Conservation (phyloP, 2,888 invertebrate species). For the Idaea biselata region DNA sequence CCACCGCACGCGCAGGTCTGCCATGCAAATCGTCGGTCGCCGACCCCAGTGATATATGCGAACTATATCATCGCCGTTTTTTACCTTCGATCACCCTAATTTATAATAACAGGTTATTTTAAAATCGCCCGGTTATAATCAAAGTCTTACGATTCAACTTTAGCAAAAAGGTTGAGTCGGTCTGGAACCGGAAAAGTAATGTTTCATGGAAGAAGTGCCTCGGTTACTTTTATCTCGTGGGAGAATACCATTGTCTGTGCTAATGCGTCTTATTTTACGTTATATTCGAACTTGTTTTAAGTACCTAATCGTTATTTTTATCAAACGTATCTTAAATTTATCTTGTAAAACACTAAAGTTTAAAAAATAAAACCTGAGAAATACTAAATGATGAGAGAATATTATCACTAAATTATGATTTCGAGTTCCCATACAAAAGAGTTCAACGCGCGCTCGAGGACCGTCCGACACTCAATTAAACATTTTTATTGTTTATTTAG, state of each 20-base stretch:
- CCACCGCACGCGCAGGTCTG: slow-evolving; percentile 47
- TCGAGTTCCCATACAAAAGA: slow-evolving; percentile 38
- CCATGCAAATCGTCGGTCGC: slow-evolving; percentile 63
- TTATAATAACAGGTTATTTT: slow-evolving; percentile 20
- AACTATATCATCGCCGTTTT: slow-evolving; percentile 33
- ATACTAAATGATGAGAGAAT: neutral
- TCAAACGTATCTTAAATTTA: neutral
- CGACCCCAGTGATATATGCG: slow-evolving; percentile 52
- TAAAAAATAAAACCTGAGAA: neutral
- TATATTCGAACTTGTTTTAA: neutral
- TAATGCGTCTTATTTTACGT: neutral
- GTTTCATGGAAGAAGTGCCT: neutral
- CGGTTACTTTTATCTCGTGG: neutral
- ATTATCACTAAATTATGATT: neutral
- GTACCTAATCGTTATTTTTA: neutral
- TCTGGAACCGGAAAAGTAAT: neutral
- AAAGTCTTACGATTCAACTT: neutral
- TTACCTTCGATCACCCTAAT: slow-evolving; percentile 28
- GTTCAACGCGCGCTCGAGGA: slow-evolving; percentile 52
- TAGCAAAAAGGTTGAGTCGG: neutral
- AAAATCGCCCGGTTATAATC: neutral
- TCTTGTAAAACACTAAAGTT: neutral
- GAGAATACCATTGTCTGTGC: neutral
- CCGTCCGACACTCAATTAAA: slow-evolving; percentile 3
- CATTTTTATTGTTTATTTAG: neutral